A percentile compares a stretch with the other conserved stretches of the same genome.
Evolutionary conservation across 1,140 invertebrate genomes (phyloP).

Genomic region (Helicoverpa armigera): DNA sequence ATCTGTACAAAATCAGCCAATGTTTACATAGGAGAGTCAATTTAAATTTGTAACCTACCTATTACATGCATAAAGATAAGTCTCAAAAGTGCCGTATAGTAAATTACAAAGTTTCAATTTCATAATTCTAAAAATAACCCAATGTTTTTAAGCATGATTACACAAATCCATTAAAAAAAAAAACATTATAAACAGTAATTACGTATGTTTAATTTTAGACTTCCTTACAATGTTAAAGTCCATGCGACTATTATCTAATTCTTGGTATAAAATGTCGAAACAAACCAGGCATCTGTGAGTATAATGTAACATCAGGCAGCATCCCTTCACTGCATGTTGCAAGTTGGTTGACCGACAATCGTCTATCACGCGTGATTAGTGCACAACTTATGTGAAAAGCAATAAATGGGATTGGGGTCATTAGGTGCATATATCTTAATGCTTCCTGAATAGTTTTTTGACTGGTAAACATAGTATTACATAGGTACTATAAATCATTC

Average conservation of each 20-base stretch:
- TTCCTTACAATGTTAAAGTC: not conserved
- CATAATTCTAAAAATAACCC: too few relatives aligned
- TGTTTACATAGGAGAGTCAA: too few relatives aligned
- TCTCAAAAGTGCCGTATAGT: too few relatives aligned
- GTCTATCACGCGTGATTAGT: conserved; percentile 3
- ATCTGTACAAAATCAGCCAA: too few relatives aligned
- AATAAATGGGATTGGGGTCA: conserved; percentile 13
- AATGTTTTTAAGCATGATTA: too few relatives aligned
- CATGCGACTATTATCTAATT: not conserved
- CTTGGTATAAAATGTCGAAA: conserved; percentile 5
- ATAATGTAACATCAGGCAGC: not conserved
- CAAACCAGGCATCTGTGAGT: not conserved
- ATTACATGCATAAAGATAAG: too few relatives aligned
- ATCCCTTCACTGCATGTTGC: conserved; percentile 44
- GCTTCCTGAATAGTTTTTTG: conserved; percentile 30
- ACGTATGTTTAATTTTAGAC: not conserved
- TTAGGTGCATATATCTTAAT: not conserved
- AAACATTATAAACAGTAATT: too few relatives aligned
- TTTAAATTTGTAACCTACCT: too few relatives aligned
- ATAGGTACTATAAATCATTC: not conserved
- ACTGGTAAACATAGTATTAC: not conserved
- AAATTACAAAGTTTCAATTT: too few relatives aligned
- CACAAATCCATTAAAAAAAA: too few relatives aligned
- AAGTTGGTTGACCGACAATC: conserved; percentile 31
- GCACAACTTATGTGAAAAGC: conserved; percentile 9